phyloP scores from a whole-genome alignment of 2,888 invertebrate genomes.

The Pheosia gnoma region DNA sequence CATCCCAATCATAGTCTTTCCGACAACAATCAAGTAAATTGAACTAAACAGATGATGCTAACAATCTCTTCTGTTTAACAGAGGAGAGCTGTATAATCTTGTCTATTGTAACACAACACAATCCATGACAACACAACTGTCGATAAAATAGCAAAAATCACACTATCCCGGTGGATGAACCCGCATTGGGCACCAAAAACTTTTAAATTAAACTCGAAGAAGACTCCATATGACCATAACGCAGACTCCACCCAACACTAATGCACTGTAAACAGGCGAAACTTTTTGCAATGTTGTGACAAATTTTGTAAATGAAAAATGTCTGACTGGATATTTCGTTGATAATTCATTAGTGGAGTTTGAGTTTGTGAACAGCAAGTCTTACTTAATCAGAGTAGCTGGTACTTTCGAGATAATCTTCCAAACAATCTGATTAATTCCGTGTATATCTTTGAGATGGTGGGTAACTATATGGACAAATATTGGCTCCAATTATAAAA shows the following conservation, averaged over 20 bases:
- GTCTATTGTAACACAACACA: background rate
- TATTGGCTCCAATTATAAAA: background rate
- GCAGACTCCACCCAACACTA: conserved; percentile 42
- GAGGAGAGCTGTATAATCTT: background rate
- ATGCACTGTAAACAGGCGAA: conserved; percentile 44
- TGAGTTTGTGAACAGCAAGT: background rate
- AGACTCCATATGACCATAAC: conserved; percentile 50
- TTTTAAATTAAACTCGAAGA: conserved; percentile 65
- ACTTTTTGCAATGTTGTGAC: conserved; percentile 50
- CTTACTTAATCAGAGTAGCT: background rate
- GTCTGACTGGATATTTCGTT: conserved; percentile 32
- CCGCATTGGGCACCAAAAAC: conserved; percentile 41
- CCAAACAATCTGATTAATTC: too few relatives aligned
- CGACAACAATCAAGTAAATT: too few relatives aligned
- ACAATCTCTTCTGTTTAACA: too few relatives aligned
- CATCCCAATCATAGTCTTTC: too few relatives aligned
- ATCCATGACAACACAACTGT: conserved; percentile 14
- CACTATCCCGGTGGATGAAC: conserved; percentile 45
- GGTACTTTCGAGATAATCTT: background rate
- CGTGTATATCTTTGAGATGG: too few relatives aligned
- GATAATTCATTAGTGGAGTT: conserved; percentile 22
- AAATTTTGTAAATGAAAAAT: conserved; percentile 60
- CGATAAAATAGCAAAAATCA: conserved; percentile 30
- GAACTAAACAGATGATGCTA: too few relatives aligned
- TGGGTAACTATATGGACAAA: background rate